Base-by-base conservation (phyloP, 2,888 invertebrate genomes). In the Andrena bucephala region DNA sequence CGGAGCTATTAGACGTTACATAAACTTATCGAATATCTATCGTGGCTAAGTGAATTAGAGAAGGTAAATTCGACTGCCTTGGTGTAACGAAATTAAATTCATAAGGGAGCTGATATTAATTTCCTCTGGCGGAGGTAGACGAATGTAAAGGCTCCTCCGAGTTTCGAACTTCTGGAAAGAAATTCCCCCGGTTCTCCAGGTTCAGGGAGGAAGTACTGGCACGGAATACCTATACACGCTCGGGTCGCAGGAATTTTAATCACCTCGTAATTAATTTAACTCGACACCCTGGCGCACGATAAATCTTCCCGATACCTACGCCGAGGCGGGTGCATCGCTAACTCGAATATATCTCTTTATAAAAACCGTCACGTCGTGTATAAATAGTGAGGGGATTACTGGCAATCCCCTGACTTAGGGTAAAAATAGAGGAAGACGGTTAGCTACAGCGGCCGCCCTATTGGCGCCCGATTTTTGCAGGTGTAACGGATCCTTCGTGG, bases 181-280 rank as follows among this genome's bases (percentile, higher is more conserved):
- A 66, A 54, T 67, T 42, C 31, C 16, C 16, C 60, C 6, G 42
- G 31, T 33, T 20, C 54, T 66, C 27, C 13, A 27, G 20, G 24
- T 29, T 50, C 67, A n/a, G 33, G 71, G 42, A 79, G 59, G 27
- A 59, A 70, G 65, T 62, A 65, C 20, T 68, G 29, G 29, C 27
- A 13, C 33, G 60, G 72, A 76, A 77, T 74, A 70, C 69, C 71
- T 42, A 67, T 69, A 48, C 36, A 31, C 59, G 59, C 52, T 20
- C 29, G 31, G 60, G 62, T 57, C 74, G 48, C 10, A 65, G 72
- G 77, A 85, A 85, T 86, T 77, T 83, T 85, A 83, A 86, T 87
- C 81, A 72, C 65, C 75, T 48, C 57, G 69, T 85, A 83, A 86
- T 86, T 86, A 86, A 87, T 85, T 77, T 81, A 78, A 78, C 83